phyloP scores from a whole-genome alignment of 2,113 vertebrate species.

The Lepus europaeus region DNA sequence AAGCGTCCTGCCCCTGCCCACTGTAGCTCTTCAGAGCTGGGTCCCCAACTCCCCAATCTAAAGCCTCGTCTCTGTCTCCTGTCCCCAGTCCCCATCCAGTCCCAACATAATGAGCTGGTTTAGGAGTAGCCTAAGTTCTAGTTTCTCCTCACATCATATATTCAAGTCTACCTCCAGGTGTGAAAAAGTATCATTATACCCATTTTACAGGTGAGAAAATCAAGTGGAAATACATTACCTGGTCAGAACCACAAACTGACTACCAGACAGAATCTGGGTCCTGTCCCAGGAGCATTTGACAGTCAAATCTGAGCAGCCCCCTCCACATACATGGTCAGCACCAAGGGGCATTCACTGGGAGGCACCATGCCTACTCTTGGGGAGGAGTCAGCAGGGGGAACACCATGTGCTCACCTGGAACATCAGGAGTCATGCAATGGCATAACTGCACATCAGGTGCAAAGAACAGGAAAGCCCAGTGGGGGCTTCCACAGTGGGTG shows the following conservation, averaged over 20 bases:
- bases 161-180: not conserved
- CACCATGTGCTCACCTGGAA: not conserved
- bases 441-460: not conserved
- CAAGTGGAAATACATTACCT: not conserved
- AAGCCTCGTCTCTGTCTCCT: not conserved
- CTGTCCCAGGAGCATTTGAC: not conserved
- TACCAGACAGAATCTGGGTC: not conserved
- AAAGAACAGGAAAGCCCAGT: not conserved
- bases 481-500: not conserved
- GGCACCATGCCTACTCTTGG: not conserved
- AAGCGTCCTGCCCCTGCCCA: not conserved
- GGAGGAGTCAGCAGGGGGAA: not conserved
- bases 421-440: not conserved
- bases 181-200: not conserved
- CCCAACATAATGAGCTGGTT: not conserved
- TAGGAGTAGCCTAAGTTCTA: not conserved
- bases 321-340: not conserved
- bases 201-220: conserved; percentile 4
- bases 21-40: not conserved
- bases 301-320: not conserved
- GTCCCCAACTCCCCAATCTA: not conserved
- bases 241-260: not conserved
- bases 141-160: too few relatives aligned
- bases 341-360: not conserved
- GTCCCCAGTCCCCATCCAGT: not conserved